phyloP scores from a whole-genome alignment of 2,888 invertebrate genomes.

The Leptarthrus brevirostris region DNA sequence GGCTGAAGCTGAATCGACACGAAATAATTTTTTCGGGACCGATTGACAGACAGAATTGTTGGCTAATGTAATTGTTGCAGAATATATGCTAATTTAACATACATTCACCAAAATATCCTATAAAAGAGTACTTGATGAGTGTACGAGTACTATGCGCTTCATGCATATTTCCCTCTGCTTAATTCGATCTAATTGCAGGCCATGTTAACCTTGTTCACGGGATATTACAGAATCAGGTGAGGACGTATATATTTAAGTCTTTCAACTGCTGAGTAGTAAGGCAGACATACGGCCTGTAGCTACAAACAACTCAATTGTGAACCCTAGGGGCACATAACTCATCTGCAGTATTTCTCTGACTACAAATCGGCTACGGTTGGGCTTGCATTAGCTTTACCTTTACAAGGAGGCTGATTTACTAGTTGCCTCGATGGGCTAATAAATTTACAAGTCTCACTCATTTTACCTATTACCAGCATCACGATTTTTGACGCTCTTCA shows the following conservation, averaged over 20 bases:
- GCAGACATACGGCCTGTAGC: neutral
- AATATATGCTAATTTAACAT: too few species aligned
- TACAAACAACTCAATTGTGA: slow-evolving; percentile 31
- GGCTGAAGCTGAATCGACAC: neutral
- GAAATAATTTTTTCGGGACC: neutral
- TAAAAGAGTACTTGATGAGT: neutral
- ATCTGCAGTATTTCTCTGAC: slow-evolving; percentile 11
- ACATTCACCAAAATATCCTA: too few species aligned
- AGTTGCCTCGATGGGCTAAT: too few species aligned
- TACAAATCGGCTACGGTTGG: neutral
- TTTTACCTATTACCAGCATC: slow-evolving; percentile 1
- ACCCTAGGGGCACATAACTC: slow-evolving; percentile 21
- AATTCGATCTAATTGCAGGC: slow-evolving; percentile 12
- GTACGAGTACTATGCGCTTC: neutral
- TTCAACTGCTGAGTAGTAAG: too few species aligned
- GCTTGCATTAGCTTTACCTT: neutral
- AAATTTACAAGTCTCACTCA: neutral
- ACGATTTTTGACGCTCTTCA: slow-evolving; percentile 30
- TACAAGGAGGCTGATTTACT: slow-evolving; percentile 15
- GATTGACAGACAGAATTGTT: neutral
- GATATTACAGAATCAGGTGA: neutral
- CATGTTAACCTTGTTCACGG: neutral
- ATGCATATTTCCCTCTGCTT: slow-evolving; percentile 10
- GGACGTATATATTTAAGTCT: too few species aligned
- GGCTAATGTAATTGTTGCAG: too few species aligned